These are phyloP conservation scores for Hyla sarda DNA, from an alignment of 2,113 vertebrate species.

Conservation along the genomic window DNA sequence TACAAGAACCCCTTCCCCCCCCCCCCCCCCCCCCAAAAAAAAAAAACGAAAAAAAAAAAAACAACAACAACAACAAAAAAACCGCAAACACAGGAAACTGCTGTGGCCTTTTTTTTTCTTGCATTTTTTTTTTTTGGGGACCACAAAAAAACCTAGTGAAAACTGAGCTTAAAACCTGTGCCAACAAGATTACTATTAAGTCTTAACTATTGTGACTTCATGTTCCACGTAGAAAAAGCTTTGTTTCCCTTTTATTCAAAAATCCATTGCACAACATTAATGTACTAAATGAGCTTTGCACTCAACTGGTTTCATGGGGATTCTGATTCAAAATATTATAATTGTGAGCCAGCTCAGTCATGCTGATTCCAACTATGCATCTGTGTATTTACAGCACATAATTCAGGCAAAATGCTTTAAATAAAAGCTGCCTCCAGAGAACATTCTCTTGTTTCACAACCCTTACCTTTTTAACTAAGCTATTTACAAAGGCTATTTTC, in stretches of 20 bases:
- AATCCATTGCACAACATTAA: constrained; percentile 53
- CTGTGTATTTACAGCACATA: constrained; percentile 49
- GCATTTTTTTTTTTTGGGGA: too few relatives aligned
- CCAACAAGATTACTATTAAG: constrained; percentile 21
- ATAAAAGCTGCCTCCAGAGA: constrained; percentile 44
- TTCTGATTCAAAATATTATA: constrained; percentile 39
- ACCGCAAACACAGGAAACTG: too few relatives aligned
- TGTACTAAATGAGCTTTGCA: not conserved
- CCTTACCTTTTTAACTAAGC: constrained; percentile 36
- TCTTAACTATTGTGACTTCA: constrained; percentile 47
- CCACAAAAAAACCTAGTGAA: too few relatives aligned
- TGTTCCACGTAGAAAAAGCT: constrained; percentile 26
- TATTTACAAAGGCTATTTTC: constrained; percentile 50
- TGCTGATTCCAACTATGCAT: constrained; percentile 48
- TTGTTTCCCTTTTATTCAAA: constrained; percentile 45
- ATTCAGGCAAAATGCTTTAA: constrained; percentile 49
- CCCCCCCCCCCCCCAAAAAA: too few relatives aligned
- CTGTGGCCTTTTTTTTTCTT: too few relatives aligned
- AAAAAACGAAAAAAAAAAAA: too few relatives aligned
- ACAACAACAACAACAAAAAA: too few relatives aligned
- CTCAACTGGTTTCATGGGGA: constrained; percentile 24
- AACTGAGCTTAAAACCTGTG: constrained; percentile 21
- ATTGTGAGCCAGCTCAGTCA: constrained; percentile 21
- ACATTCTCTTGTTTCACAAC: constrained; percentile 28
- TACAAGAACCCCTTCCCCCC: too few relatives aligned